Percentiles rank a stretch among this genome's conserved stretches.
Conservation (phyloP, 2,888 invertebrate genomes). For the Chrysolina americana region DNA sequence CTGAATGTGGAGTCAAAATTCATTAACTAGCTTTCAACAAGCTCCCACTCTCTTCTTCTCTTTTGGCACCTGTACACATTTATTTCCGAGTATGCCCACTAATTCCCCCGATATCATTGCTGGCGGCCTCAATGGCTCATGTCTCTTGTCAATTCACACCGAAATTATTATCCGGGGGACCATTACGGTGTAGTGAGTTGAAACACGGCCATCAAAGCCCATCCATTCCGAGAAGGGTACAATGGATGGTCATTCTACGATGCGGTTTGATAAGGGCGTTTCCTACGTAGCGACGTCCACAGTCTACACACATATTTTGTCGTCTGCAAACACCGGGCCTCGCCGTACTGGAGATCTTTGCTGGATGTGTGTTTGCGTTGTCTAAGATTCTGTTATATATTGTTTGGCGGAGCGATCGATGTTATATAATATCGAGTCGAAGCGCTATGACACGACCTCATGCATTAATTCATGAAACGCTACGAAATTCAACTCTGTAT, state of each 20-base stretch:
- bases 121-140: not conserved
- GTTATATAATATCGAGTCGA: not conserved
- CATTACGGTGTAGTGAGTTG: conserved; percentile 3
- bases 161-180: not conserved
- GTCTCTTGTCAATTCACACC: not conserved
- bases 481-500: no score
- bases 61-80: no score
- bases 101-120: not conserved
- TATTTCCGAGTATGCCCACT: no score
- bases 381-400: conserved; percentile 4
- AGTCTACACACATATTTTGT: conserved; percentile 5
- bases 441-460: not conserved
- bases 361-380: not conserved
- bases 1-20: no score
- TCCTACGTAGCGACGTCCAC: not conserved
- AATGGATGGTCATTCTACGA: conserved; percentile 4
- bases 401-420: not conserved
- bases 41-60: no score
- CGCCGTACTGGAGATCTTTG: not conserved
- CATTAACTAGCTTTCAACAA: no score
- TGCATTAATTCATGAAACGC: not conserved
- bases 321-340: not conserved
- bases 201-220: conserved; percentile 7
- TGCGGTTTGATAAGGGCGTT: conserved; percentile 2
- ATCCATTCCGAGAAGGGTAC: conserved; percentile 9